Base-by-base conservation (phyloP, 2,888 invertebrate genomes). In the Sinohyriopsis cumingii region DNA sequence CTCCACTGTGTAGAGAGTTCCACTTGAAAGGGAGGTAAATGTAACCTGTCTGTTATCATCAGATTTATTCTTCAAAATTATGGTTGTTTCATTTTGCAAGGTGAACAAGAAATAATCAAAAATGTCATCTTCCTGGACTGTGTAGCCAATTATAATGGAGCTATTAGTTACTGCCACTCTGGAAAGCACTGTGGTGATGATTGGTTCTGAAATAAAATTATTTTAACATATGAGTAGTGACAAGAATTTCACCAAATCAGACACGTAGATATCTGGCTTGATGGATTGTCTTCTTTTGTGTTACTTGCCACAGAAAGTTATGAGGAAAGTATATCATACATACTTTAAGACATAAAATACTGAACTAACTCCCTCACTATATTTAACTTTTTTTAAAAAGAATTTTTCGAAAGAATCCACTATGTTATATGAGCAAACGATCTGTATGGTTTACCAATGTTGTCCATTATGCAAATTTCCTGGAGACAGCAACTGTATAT, bases 31-130 rank as follows among this genome's bases (percentile, higher is more conserved):
- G 28, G 70, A 72, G 28, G 68, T 66, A 72, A 85, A 83, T 24
- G 56, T 64, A 20, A 84, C 79, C 12, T 59, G 45, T 45, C 67
- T 75, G 15, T 75, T 65, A 1, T 62, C 33, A 54, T 80, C 79
- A 28, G 25, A 33, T 66, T 78, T 82, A 56, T 68, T 67, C 64
- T 75, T 80, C 18, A 62, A 69, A 20, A 80, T 70, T 2, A 72
- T 71, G 3, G 53, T 76, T 5, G 69, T 57, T 1, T 69, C 66
- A 28, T 74, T 75, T 33, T 66, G 54, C 55, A 83, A 55, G 63
- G 68, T 72, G 68, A 84, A 83, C 1, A 69, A 19, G 22, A 82
- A 73, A 24, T 77, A 68, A 66, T 84, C 81, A 75, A 83, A 84
- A 61, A 76, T 73, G 57, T 84, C 81, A 9, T 19, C 66, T 3